These are phyloP conservation scores for Microtus ochrogaster DNA, from an alignment of 2,113 vertebrate species.

Conservation along the genomic window DNA sequence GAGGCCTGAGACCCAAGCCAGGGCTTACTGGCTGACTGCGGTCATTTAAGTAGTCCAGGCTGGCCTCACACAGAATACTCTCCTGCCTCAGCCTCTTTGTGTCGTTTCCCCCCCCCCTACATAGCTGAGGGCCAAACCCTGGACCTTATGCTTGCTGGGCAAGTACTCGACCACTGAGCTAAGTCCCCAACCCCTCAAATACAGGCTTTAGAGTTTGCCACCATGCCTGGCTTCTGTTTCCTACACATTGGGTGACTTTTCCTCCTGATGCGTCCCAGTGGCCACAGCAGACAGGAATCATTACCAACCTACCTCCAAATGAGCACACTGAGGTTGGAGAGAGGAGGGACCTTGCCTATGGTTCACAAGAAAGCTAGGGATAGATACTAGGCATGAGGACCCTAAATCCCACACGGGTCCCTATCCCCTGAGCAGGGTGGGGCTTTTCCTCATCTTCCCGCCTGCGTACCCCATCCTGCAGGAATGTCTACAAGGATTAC, in stretches of 20 bases:
- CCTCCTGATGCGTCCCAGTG: background rate
- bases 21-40: background rate
- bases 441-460: background rate
- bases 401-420: background rate
- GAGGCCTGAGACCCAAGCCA: background rate
- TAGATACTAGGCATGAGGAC: background rate
- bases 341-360: background rate
- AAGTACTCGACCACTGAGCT: background rate
- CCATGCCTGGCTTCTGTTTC: background rate
- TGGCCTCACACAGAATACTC: background rate
- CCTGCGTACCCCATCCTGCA: constrained; percentile 78
- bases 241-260: background rate
- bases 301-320: background rate
- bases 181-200: background rate
- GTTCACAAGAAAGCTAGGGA: background rate
- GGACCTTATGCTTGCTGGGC: background rate
- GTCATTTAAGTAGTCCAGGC: background rate
- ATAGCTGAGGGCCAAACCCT: background rate
- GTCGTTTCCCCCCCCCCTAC: rapidly evolving
- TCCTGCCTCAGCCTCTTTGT: background rate
- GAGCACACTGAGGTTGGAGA: constrained; percentile 24
- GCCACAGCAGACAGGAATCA: background rate
- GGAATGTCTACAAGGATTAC: constrained; percentile 99
- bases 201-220: background rate
- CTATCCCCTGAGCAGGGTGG: background rate